Percentiles rank a stretch among this genome's conserved stretches.
Conservation (phyloP, 2,113 vertebrate species). For the Eclectus roratus region DNA sequence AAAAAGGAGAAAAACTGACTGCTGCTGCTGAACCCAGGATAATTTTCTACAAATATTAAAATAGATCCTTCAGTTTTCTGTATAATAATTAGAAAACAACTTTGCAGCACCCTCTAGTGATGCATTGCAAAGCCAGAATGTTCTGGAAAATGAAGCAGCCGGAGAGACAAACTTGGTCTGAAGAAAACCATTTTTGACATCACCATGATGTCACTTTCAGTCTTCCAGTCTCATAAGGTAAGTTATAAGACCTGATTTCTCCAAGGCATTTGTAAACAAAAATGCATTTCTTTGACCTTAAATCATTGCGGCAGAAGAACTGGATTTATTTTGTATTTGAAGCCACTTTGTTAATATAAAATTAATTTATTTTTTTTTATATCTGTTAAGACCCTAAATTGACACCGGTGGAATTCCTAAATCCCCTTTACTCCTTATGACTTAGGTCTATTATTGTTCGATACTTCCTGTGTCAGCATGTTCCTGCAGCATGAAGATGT, state of each 20-base stretch:
- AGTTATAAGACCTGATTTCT: not conserved
- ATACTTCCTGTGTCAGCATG: not conserved
- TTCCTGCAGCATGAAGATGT: not conserved
- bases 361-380: not conserved
- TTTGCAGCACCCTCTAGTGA: conserved; percentile 21
- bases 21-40: too few species aligned
- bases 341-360: not conserved
- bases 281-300: not conserved
- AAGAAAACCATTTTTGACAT: not conserved
- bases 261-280: not conserved
- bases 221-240: not conserved
- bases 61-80: not conserved
- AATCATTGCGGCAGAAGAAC: not conserved
- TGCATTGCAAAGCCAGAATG: not conserved
- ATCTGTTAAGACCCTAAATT: not conserved
- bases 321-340: not conserved
- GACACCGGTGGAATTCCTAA: not conserved
- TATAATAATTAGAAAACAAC: not conserved
- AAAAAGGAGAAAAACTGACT: too few species aligned
- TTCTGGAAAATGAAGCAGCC: conserved; percentile 2
- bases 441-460: not conserved
- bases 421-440: not conserved
- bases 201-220: not conserved
- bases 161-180: not conserved
- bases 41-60: not conserved